Percentiles rank a stretch among this genome's conserved stretches.
Conservation (phyloP, 2,888 invertebrate species). For the Perithous albicinctus region DNA sequence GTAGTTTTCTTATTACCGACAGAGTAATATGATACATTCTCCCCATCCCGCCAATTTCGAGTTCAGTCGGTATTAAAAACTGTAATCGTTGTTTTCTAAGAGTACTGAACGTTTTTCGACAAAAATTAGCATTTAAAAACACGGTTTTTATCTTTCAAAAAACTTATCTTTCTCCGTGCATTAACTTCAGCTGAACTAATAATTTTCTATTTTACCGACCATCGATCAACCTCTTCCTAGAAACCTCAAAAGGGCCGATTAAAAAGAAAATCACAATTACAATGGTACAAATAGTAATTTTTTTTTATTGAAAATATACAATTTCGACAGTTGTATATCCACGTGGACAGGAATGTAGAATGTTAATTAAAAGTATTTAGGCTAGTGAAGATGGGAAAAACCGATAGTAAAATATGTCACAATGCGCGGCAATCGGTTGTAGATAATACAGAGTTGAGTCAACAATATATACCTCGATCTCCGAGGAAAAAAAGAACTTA, state of each 20-base stretch:
- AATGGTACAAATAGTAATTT: slow-evolving; percentile 72
- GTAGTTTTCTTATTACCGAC: no score
- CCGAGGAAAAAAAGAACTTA: background rate
- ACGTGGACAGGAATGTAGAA: slow-evolving; percentile 47
- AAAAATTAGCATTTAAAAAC: no score
- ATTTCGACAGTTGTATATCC: slow-evolving; percentile 64
- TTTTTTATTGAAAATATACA: slow-evolving; percentile 78
- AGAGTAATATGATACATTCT: no score
- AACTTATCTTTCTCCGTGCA: no score
- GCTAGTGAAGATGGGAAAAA: slow-evolving; percentile 20
- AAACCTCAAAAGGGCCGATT: background rate
- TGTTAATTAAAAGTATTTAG: slow-evolving; percentile 26
- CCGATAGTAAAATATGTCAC: slow-evolving; percentile 28
- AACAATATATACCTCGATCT: background rate
- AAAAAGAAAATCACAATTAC: slow-evolving; percentile 35
- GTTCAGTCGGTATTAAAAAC: no score
- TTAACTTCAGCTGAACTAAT: no score
- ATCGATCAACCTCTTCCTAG: background rate
- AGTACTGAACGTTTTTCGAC: no score
- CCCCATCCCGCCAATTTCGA: no score
- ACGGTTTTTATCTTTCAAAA: no score
- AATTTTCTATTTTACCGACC: background rate
- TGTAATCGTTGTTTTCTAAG: no score
- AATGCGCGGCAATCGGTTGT: slow-evolving; percentile 25
- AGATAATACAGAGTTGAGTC: slow-evolving; percentile 20